These are phyloP conservation scores for Cyphomyrmex costatus DNA, from an alignment of 1,140 invertebrate species.

Conservation along the genomic window DNA sequence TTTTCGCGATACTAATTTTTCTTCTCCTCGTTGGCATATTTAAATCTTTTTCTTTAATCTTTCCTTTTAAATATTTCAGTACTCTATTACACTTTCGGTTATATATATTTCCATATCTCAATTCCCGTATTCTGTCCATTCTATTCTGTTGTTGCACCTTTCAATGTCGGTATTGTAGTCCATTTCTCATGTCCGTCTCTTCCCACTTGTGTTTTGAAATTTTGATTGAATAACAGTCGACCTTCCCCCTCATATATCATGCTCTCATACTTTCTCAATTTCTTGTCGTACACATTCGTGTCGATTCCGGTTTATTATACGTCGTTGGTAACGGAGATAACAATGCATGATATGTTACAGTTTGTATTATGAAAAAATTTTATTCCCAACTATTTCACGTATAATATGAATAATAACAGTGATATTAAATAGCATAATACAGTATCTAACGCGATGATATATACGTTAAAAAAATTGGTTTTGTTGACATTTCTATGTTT, in stretches of 20 bases:
- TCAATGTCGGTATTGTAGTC: conserved; percentile 1
- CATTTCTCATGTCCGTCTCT: conserved; percentile 39
- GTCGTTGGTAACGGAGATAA: background rate
- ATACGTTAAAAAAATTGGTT: too few relatives aligned
- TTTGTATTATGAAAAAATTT: background rate
- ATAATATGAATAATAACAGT: background rate
- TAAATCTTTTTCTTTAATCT: background rate
- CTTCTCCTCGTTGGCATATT: background rate
- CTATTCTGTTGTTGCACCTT: background rate
- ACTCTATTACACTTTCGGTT: background rate
- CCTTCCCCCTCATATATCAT: conserved; percentile 32
- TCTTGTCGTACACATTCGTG: conserved; percentile 21
- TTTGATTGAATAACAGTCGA: conserved; percentile 57
- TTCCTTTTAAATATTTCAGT: conserved; percentile 28
- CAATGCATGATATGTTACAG: conserved; percentile 19
- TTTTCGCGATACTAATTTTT: background rate
- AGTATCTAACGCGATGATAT: background rate
- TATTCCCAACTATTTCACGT: background rate
- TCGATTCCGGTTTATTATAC: background rate
- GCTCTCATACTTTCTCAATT: conserved; percentile 42
- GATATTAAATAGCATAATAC: background rate
- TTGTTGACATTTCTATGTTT: too few relatives aligned
- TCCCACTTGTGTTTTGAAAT: conserved; percentile 48
- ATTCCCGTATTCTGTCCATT: conserved; percentile 9
- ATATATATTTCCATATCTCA: conserved; percentile 19